Evolutionary conservation across 1,140 invertebrate species (phyloP).

Genomic region (Drosophila lacteicornis): DNA sequence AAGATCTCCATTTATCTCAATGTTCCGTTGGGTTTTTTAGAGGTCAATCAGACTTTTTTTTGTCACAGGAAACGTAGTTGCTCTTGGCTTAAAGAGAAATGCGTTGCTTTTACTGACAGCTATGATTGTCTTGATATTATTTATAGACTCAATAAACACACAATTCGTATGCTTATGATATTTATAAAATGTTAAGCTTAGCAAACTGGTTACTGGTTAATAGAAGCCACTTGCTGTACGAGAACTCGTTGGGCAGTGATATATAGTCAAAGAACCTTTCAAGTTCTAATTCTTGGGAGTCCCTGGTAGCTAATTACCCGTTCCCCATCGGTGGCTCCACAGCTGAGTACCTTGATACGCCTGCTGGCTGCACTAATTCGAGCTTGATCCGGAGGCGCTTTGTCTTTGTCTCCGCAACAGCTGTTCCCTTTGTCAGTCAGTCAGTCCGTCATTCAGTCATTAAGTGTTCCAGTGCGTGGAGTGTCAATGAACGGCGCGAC

Average conservation of each 20-base stretch:
- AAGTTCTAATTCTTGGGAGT: constrained; percentile 20
- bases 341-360: constrained; percentile 55
- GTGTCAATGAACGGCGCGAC: constrained; percentile 61
- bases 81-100: not conserved
- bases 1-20: not conserved
- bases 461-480: constrained; percentile 46
- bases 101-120: no score
- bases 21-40: constrained; percentile 16
- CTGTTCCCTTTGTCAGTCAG: constrained; percentile 41
- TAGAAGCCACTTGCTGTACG: not conserved
- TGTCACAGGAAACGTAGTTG: not conserved
- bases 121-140: no score
- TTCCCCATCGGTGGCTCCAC: constrained; percentile 34
- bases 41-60: constrained; percentile 2
- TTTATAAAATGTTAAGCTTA: not conserved
- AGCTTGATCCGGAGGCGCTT: constrained; percentile 50
- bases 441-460: constrained; percentile 11
- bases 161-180: not conserved
- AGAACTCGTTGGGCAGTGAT: not conserved
- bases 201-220: constrained; percentile 1
- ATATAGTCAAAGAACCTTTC: constrained; percentile 9
- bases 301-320: constrained; percentile 41
- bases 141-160: not conserved
- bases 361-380: constrained; percentile 73
- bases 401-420: constrained; percentile 59